Percentiles rank a stretch among this genome's conserved stretches.
phyloP scores from a whole-genome alignment of 2,888 invertebrate genomes.

The Zelleria hepariella region DNA sequence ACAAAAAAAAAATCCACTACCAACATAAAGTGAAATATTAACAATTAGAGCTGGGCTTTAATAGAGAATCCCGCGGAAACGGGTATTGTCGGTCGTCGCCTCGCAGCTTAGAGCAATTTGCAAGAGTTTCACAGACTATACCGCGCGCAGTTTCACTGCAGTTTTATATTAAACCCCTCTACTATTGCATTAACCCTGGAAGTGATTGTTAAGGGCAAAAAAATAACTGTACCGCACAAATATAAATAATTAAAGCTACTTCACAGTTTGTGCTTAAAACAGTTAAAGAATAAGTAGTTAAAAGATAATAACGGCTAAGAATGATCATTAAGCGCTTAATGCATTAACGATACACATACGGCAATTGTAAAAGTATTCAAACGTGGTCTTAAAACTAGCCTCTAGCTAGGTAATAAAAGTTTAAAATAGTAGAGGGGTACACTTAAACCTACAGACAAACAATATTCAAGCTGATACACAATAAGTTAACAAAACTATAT shows the following conservation, averaged over 20 bases:
- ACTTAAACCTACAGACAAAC: not conserved
- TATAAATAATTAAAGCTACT: too few relatives aligned
- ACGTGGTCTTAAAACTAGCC: too few relatives aligned
- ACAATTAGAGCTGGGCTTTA: slow-evolving; percentile 21
- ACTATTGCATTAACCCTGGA: not conserved
- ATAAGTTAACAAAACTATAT: not conserved
- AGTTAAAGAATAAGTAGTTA: too few relatives aligned
- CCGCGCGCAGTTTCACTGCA: slow-evolving; percentile 22
- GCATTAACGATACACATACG: too few relatives aligned
- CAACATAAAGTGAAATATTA: too few relatives aligned
- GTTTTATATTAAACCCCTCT: not conserved
- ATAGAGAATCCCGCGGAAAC: slow-evolving; percentile 23
- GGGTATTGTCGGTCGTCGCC: slow-evolving; percentile 58
- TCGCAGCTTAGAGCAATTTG: slow-evolving; percentile 66
- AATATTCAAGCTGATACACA: not conserved
- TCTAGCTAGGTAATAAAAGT: too few relatives aligned
- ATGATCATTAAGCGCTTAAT: too few relatives aligned
- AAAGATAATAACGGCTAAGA: too few relatives aligned
- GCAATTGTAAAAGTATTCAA: too few relatives aligned
- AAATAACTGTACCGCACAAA: too few relatives aligned
- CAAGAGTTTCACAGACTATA: slow-evolving; percentile 36
- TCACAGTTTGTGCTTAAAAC: too few relatives aligned
- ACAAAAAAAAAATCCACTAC: too few relatives aligned
- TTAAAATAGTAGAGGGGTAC: not conserved
- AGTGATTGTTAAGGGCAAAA: not conserved